Base-by-base conservation (phyloP, 2,113 vertebrate species). In the Galeopterus variegatus region DNA sequence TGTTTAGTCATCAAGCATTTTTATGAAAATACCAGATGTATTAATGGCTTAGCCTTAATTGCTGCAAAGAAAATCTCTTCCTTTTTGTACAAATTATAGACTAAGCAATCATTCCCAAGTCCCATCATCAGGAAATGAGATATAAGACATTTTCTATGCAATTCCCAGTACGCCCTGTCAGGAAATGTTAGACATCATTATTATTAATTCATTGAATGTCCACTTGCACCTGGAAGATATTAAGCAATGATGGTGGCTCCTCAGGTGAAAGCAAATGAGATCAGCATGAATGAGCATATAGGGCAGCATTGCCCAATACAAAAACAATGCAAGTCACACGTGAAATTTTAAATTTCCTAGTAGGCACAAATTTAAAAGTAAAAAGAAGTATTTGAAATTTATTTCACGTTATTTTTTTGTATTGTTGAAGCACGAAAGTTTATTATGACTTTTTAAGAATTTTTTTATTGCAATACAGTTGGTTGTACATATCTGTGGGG, bases 161-260 rank as follows among this genome's bases (percentile, higher is more conserved):
- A 96, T 88, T 91, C 83, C 21, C 24, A 58, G 19, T 75, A 11
- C 4, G 67, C 8, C 3, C 62, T 90, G 72, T 95, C 36, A 81
- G 58, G 41, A 90, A 73, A 70, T 83, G 18, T 67, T 88, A 75
- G 75, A 84, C 48, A 56, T 56, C 6, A 52, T 50, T 24, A 72
- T 88, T 84, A 87, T 85, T 88, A 94, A 94, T 62, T 76, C 90
- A 93, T 80, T 75, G 75, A 64, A 75, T n/a, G 54, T n/a, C 91
- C 45, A 70, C 26, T 93, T 93, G 5, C 90, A 88, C n/a, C 80
- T 91, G 90, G 65, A 62, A 91, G 83, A 69, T 79, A 81, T 94
- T 94, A 93, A 95, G 62, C 41, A 41, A 5, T 73, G 48, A 75
- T 24, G 12, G 65, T 60, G 21, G 21, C 7, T 83, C n/a, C 9